Percentiles rank a stretch among this genome's conserved stretches.
Evolutionary conservation across 2,888 invertebrate genomes (phyloP).

Genomic region (Lycophotia porphyrea): DNA sequence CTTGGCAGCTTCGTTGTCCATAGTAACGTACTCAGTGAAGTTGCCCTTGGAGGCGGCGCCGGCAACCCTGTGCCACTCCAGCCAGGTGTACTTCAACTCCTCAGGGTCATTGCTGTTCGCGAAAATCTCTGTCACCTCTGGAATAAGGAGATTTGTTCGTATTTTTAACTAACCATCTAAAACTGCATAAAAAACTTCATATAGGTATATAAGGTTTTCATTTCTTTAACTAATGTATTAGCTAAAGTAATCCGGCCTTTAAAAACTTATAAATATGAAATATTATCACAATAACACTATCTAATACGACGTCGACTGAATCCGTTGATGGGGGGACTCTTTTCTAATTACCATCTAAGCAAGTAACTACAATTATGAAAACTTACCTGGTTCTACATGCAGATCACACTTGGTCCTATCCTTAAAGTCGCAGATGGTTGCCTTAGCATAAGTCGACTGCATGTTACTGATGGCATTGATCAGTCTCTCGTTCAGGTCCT

Average conservation of each 20-base stretch:
- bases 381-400: constrained; percentile 92
- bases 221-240: neutral
- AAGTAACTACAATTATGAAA: neutral
- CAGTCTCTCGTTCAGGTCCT: constrained; percentile 91
- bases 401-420: constrained; percentile 92
- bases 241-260: neutral
- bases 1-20: constrained; percentile 93
- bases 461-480: constrained; percentile 92
- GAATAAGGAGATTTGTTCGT: constrained; percentile 54
- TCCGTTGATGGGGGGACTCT: neutral
- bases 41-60: constrained; percentile 91
- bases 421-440: constrained; percentile 93
- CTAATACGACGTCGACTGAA: neutral
- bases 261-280: neutral
- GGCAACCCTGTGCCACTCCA: constrained; percentile 94
- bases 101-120: constrained; percentile 93
- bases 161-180: neutral
- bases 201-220: neutral
- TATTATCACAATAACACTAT: neutral
- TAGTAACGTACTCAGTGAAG: constrained; percentile 92
- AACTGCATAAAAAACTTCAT: neutral
- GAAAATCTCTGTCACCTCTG: constrained; percentile 93
- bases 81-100: constrained; percentile 94
- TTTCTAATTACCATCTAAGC: neutral
- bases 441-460: constrained; percentile 94